Percentiles rank a stretch among this genome's conserved stretches.
These are phyloP conservation scores for Tachysurus vachellii DNA, from an alignment of 2,113 vertebrate genomes.

Conservation along the genomic window DNA sequence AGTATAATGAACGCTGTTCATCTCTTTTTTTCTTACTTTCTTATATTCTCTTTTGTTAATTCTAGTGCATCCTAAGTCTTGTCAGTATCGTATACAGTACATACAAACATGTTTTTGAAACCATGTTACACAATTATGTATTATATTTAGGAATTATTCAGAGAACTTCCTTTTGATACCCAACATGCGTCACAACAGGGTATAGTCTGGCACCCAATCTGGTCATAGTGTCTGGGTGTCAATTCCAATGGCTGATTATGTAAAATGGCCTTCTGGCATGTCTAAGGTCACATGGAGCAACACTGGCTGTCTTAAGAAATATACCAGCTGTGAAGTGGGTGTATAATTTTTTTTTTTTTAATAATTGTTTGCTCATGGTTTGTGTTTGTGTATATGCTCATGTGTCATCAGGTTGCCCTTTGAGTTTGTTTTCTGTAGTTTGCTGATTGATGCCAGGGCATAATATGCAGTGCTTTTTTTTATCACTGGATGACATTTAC, in stretches of 20 bases:
- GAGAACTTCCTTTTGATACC: conserved; percentile 17
- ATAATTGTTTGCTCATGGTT: neutral
- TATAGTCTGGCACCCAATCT: conserved; percentile 40
- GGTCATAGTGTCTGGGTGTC: conserved; percentile 16
- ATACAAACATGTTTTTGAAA: neutral
- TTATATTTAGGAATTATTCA: conserved; percentile 10
- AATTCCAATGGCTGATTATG: conserved; percentile 23
- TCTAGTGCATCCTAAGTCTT: neutral
- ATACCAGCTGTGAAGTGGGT: neutral
- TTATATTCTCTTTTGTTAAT: neutral
- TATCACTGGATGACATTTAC: conserved; percentile 38
- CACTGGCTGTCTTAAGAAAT: neutral
- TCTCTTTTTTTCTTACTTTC: conserved; percentile 13
- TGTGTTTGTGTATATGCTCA: neutral
- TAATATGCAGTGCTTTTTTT: neutral
- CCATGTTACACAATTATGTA: neutral
- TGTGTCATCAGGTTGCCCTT: neutral
- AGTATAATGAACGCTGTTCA: conserved; percentile 45
- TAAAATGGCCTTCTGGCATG: conserved; percentile 38
- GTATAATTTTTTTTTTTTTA: neutral
- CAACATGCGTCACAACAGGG: conserved; percentile 13
- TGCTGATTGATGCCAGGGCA: neutral
- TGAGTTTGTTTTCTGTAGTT: conserved; percentile 10
- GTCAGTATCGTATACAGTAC: neutral
- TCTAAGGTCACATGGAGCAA: conserved; percentile 21